Conservation (phyloP, 2,113 vertebrate species). For the Glareola pratincola region DNA sequence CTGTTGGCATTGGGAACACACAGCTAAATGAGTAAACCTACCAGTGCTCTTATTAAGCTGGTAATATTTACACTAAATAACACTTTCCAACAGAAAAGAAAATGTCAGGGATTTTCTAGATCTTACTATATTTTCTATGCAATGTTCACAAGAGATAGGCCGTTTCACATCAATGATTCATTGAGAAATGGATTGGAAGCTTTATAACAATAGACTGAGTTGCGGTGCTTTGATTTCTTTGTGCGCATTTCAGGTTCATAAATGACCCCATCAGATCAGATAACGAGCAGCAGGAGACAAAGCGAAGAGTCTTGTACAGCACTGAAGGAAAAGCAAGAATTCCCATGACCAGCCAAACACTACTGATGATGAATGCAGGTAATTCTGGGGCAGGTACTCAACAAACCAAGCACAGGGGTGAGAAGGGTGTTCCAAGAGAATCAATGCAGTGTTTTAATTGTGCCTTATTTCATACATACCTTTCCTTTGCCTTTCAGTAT, state of each 20-base stretch:
- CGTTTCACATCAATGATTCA: background rate
- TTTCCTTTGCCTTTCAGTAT: background rate
- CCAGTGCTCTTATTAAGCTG: background rate
- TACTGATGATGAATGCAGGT: background rate
- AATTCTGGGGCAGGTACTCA: background rate
- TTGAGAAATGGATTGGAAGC: background rate
- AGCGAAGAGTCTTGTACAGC: background rate
- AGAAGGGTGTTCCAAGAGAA: background rate
- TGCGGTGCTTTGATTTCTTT: background rate
- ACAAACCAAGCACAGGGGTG: background rate
- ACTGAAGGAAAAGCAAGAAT: background rate
- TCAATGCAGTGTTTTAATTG: background rate
- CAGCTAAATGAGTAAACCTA: background rate
- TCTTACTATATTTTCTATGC: background rate
- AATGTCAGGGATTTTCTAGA: background rate
- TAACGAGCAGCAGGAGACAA: background rate
- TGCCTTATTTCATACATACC: background rate
- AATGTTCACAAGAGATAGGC: background rate
- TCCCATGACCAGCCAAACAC: background rate
- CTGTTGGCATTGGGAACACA: background rate
- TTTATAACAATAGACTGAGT: background rate
- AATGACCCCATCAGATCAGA: background rate
- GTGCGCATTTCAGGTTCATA: background rate
- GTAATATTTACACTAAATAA: background rate
- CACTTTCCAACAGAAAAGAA: background rate